Evolutionary conservation across 2,888 invertebrate genomes (phyloP).

Genomic region (Hyposoter didymator): DNA sequence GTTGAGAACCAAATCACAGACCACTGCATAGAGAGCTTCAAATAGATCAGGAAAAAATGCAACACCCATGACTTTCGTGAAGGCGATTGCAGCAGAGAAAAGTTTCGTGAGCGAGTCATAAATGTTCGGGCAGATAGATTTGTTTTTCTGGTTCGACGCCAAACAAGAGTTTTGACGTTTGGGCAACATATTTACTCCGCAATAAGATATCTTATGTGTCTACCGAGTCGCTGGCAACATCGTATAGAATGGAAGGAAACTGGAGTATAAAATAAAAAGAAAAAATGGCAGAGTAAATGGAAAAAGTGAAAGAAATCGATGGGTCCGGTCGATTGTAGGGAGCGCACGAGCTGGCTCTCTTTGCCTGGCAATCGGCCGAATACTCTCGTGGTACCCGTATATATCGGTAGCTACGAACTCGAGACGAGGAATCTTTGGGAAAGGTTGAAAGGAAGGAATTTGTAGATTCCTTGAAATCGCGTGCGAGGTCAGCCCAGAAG

Average conservation of each 20-base stretch:
- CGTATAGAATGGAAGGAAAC: conserved; percentile 45
- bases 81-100: conserved; percentile 23
- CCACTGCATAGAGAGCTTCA: not conserved
- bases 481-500: conserved; percentile 54
- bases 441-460: conserved; percentile 62
- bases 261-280: conserved; percentile 1
- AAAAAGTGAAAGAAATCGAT: conserved; percentile 46
- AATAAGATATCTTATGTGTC: conserved; percentile 28
- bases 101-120: conserved; percentile 26
- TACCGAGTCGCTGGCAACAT: conserved; percentile 52
- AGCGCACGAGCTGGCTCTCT: conserved; percentile 13
- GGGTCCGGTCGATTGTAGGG: conserved; percentile 49
- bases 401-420: conserved; percentile 32
- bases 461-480: conserved; percentile 57
- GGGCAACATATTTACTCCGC: conserved; percentile 32
- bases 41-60: not conserved
- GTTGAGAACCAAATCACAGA: not conserved
- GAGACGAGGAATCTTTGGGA: conserved; percentile 42
- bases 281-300: conserved; percentile 10
- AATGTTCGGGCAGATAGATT: conserved; percentile 52
- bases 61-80: conserved; percentile 7
- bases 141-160: conserved; percentile 62
- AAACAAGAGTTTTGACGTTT: conserved; percentile 46
- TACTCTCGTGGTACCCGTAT: conserved; percentile 30
- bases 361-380: conserved; percentile 62